Percentiles rank a stretch among this genome's conserved stretches.
Evolutionary conservation across 2,888 invertebrate genomes (phyloP).

Genomic region (Drosophila colorata): DNA sequence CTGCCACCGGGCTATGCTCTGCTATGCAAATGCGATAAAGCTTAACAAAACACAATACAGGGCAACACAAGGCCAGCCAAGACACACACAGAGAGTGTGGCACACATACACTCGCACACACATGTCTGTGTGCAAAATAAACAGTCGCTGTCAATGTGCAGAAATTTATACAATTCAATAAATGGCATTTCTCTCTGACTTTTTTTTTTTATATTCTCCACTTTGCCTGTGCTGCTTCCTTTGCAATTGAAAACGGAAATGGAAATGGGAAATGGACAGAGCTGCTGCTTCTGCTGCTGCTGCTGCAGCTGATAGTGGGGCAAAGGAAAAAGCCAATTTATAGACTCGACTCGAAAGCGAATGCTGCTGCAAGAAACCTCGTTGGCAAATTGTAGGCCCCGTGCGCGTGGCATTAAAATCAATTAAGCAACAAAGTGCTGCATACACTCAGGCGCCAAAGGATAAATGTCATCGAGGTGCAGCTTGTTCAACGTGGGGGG

Average conservation of each 20-base stretch:
- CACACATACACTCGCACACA: slow-evolving; percentile 22
- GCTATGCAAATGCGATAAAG: slow-evolving; percentile 76
- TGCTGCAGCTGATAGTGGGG: slow-evolving; percentile 38
- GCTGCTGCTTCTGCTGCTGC: slow-evolving; percentile 43
- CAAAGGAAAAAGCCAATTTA: slow-evolving; percentile 78
- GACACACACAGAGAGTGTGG: not conserved
- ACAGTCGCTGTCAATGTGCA: slow-evolving; percentile 74
- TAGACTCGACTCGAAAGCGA: slow-evolving; percentile 49
- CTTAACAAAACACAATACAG: slow-evolving; percentile 64
- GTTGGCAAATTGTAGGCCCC: slow-evolving; percentile 58
- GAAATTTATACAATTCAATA: slow-evolving; percentile 82
- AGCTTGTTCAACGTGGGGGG: not conserved
- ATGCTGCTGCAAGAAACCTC: slow-evolving; percentile 7
- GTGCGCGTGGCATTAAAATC: slow-evolving; percentile 76
- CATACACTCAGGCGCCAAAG: slow-evolving; percentile 65
- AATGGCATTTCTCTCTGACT: slow-evolving; percentile 71
- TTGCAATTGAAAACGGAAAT: slow-evolving; percentile 75
- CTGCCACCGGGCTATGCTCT: slow-evolving; percentile 27
- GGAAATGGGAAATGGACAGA: slow-evolving; percentile 63
- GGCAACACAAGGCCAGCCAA: not conserved
- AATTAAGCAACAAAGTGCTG: slow-evolving; percentile 82
- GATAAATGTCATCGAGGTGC: slow-evolving; percentile 67
- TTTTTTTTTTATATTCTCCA: slow-evolving; percentile 21
- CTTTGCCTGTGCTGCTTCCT: slow-evolving; percentile 40
- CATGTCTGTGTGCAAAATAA: slow-evolving; percentile 65